Evolutionary conservation across 2,888 invertebrate species (phyloP), one percentile per base, ranked within the genome.

Genomic region (Epinotia ramella): DNA sequence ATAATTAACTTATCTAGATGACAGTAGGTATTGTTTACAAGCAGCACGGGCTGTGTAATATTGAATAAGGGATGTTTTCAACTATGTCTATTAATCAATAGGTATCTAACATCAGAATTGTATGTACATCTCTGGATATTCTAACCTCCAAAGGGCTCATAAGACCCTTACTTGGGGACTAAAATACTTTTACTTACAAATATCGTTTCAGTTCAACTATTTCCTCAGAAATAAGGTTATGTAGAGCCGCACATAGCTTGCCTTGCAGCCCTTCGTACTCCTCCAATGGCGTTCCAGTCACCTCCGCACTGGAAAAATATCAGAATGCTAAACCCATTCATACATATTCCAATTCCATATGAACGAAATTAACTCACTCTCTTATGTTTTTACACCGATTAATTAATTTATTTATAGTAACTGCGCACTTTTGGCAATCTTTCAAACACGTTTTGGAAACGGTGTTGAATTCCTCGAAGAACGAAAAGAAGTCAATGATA

Each of bases 401-500:
- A 82, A 94, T 90, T 82, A 93, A 89, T 88, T 95, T 95, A 88
- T 91, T 89, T 83, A 95, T 91, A 88, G 93, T 91, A 80, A 88
- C 87, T 83, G 94, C 89, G 84, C 91, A 91, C 86, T 92, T 92
- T 87, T 90, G 90, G 90, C 94, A 92, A 82, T 94, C 91, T 88
- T 92, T 91, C 91, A 95, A 91, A 85, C 89, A 88, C 84, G 85
- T 87, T 88, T 90, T 92, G 81, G 94, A 92, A 73, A 88, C 89
- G 75, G 89, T 91, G 80, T 92, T 89, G 82, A 95, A 95, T 82
- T 90, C 89, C 79, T 94, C 93, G 79, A 95, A 92, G 83, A 87
- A 90, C 64, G 93, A 91, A 87, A 95, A 95, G 83, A 94, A 95
- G 81, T 91, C 93, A 82, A 94, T 87, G 64, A 95, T 86, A 83